Evolutionary conservation across 2,113 vertebrate genomes (phyloP).

Genomic region (Gallinago undulata): DNA sequence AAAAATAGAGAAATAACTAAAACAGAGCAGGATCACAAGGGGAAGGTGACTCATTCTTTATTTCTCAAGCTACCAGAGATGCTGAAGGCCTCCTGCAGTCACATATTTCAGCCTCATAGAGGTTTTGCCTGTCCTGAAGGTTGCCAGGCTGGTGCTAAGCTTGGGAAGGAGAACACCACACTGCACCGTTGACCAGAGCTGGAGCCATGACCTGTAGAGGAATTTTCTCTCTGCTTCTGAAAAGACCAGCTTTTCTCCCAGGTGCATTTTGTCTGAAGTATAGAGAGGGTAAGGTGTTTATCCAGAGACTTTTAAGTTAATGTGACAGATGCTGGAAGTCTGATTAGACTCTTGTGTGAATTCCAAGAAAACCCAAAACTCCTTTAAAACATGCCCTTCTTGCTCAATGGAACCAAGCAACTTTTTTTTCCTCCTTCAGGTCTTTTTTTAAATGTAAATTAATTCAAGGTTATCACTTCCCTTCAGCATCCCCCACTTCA

Average conservation of each 20-base stretch:
- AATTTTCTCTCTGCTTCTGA: neutral
- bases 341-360: neutral
- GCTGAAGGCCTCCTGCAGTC: neutral
- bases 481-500: slow-evolving; percentile 7
- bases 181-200: neutral
- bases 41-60: neutral
- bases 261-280: neutral
- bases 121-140: neutral
- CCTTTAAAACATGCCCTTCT: neutral
- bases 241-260: neutral
- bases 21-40: neutral
- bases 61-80: neutral
- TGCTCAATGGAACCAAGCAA: neutral
- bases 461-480: slow-evolving; percentile 25
- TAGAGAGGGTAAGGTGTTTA: neutral
- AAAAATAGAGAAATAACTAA: neutral
- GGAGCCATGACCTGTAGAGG: neutral
- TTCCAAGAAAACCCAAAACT: neutral
- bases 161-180: neutral
- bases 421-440: neutral
- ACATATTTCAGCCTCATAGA: neutral
- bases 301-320: neutral
- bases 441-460: slow-evolving; percentile 25
- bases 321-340: neutral
- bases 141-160: neutral